phyloP scores from a whole-genome alignment of 1,140 invertebrate genomes.

The Listronotus oregonensis region DNA sequence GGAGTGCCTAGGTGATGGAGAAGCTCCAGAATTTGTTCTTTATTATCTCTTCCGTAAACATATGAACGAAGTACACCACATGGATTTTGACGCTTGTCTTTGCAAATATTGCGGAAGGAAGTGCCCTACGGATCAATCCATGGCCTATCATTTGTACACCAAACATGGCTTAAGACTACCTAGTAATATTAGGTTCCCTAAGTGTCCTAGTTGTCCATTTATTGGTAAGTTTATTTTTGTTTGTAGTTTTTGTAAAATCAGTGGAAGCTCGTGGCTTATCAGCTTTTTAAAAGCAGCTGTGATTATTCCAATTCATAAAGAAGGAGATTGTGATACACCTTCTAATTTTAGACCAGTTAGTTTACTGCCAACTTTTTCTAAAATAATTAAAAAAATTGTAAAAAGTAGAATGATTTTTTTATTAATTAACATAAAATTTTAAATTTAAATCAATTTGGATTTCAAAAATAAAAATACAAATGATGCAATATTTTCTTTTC shows the following conservation, averaged over 20 bases:
- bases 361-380: too few relatives aligned
- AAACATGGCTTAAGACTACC: constrained; percentile 79
- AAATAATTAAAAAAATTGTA: too few relatives aligned
- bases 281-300: too few relatives aligned
- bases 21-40: constrained; percentile 71
- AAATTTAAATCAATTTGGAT: too few relatives aligned
- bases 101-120: constrained; percentile 85
- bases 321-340: too few relatives aligned
- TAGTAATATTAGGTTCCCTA: constrained; percentile 71
- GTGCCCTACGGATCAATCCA: constrained; percentile 73
- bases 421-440: too few relatives aligned
- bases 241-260: constrained; percentile 62
- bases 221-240: constrained; percentile 61
- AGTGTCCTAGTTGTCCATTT: constrained; percentile 77
- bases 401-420: too few relatives aligned
- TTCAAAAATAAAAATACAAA: too few relatives aligned
- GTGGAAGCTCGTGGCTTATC: too few relatives aligned
- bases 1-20: constrained; percentile 63
- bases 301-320: too few relatives aligned
- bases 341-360: too few relatives aligned
- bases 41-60: constrained; percentile 80
- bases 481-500: too few relatives aligned
- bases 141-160: constrained; percentile 80
- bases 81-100: constrained; percentile 76
- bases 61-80: constrained; percentile 79